These are phyloP conservation scores for Melitaea cinxia DNA, from an alignment of 1,140 invertebrate genomes.

Conservation along the genomic window DNA sequence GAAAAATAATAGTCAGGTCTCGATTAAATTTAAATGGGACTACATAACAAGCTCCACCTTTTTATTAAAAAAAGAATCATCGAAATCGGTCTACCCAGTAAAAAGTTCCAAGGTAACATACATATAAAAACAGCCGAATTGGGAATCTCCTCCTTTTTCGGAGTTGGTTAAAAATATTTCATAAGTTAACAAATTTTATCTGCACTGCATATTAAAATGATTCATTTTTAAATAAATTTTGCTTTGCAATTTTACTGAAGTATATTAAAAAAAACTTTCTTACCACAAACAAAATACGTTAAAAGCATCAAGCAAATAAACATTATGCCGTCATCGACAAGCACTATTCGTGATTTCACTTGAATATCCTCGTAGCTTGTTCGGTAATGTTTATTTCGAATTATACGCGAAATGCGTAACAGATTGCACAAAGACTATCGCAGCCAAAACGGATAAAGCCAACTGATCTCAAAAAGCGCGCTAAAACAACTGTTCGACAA, in stretches of 20 bases:
- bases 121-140: too few relatives aligned
- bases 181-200: too few relatives aligned
- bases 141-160: too few relatives aligned
- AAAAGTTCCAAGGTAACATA: too few relatives aligned
- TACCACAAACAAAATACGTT: conserved; percentile 53
- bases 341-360: conserved; percentile 21
- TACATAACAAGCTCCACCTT: too few relatives aligned
- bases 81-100: too few relatives aligned
- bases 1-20: too few relatives aligned
- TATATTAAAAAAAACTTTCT: conserved; percentile 27
- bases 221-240: too few relatives aligned
- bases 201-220: too few relatives aligned
- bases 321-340: conserved; percentile 58
- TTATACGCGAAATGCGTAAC: conserved; percentile 14
- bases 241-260: not conserved
- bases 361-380: not conserved
- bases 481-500: conserved; percentile 53
- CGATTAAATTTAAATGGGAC: too few relatives aligned
- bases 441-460: conserved; percentile 38
- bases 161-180: too few relatives aligned
- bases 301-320: conserved; percentile 42
- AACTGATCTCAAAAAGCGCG: conserved; percentile 63
- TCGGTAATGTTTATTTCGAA: conserved; percentile 18
- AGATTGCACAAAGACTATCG: conserved; percentile 20
- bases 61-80: too few relatives aligned